A percentile compares a stretch with the other conserved stretches of the same genome.
phyloP scores from a whole-genome alignment of 2,888 invertebrate species.

The Hartigia nigra region DNA sequence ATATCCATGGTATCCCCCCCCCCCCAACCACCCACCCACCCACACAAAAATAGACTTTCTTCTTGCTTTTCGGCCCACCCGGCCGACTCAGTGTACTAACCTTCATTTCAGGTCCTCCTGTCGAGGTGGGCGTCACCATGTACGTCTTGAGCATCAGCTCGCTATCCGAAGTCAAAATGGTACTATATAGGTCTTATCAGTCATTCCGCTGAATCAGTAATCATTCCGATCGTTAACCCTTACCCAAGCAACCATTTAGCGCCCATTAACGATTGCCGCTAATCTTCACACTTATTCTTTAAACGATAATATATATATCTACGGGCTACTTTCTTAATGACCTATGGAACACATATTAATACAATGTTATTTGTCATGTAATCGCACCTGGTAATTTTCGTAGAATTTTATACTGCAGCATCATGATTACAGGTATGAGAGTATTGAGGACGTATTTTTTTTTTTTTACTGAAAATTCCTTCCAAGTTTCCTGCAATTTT shows the following conservation, averaged over 20 bases:
- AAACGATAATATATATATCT: background rate
- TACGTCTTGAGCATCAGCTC: slow-evolving; percentile 86
- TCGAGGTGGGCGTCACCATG: slow-evolving; percentile 85
- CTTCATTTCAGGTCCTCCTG: slow-evolving; percentile 78
- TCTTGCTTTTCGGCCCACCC: slow-evolving; percentile 34
- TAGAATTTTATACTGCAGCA: background rate
- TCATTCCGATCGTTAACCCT: slow-evolving; percentile 42
- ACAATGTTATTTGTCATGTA: background rate
- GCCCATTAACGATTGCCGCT: slow-evolving; percentile 10
- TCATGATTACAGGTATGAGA: background rate
- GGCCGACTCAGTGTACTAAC: slow-evolving; percentile 64
- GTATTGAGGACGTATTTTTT: background rate
- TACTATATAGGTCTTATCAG: slow-evolving; percentile 67
- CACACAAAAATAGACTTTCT: slow-evolving; percentile 1
- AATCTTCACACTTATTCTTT: slow-evolving; percentile 4
- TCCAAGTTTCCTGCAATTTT: background rate
- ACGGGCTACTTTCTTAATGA: background rate
- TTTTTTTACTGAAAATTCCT: background rate
- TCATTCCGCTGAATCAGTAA: slow-evolving; percentile 40
- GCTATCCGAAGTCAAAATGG: slow-evolving; percentile 87
- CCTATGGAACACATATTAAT: background rate
- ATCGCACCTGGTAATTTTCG: background rate
- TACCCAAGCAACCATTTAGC: slow-evolving; percentile 20
- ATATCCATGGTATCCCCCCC: background rate
- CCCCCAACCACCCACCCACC: background rate